Percentiles rank a stretch among this genome's conserved stretches.
phyloP scores from a whole-genome alignment of 2,888 invertebrate species.

The Orchesellides sinensis region DNA sequence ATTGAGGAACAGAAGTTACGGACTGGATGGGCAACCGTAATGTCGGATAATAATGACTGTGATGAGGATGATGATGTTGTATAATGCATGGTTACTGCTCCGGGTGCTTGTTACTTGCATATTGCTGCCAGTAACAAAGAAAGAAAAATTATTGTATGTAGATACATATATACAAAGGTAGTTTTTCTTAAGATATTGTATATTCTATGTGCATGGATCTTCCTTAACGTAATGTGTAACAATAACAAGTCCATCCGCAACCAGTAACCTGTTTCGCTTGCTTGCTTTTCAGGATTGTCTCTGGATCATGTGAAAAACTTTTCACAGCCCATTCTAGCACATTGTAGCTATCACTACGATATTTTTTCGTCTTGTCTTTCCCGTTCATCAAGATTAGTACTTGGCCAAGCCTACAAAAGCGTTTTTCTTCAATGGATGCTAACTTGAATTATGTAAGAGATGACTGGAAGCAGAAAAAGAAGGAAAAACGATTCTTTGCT shows the following conservation, averaged over 20 bases:
- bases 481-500: neutral
- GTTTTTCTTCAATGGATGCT: constrained; percentile 12
- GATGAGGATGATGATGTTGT: constrained; percentile 21
- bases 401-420: neutral
- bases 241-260: neutral
- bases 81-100: constrained; percentile 45
- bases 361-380: neutral
- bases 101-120: too few relatives aligned
- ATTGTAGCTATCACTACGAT: neutral
- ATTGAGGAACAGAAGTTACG: constrained; percentile 52
- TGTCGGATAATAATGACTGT: constrained; percentile 40
- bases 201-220: too few relatives aligned
- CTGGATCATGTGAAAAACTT: constrained; percentile 6
- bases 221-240: too few relatives aligned
- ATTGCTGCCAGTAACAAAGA: constrained; percentile 20
- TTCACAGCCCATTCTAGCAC: neutral
- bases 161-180: neutral
- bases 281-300: constrained; percentile 10
- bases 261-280: constrained; percentile 13
- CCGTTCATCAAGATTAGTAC: neutral
- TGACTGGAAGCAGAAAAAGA: neutral
- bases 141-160: constrained; percentile 12
- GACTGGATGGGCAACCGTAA: constrained; percentile 39
- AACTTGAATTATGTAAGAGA: neutral
- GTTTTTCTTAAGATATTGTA: too few relatives aligned